Evolutionary conservation across 2,888 invertebrate species (phyloP), one percentile per base, ranked within the genome.

Genomic region (Tinea semifulvella): DNA sequence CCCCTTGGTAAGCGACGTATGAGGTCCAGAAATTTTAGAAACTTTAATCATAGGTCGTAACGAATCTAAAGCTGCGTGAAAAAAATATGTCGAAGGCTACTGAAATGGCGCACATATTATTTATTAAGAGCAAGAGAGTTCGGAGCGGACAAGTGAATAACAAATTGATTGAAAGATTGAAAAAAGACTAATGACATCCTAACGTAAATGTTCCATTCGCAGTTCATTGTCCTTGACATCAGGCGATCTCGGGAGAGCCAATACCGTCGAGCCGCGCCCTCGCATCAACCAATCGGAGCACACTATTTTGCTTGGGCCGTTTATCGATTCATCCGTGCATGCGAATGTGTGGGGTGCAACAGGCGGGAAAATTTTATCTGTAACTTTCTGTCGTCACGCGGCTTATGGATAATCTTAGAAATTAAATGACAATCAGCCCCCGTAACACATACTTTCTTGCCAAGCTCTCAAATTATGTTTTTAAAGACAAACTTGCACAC

Each of bases 261-360:
- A 45, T 40, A 14, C 18, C 38, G 40, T 4, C 48, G 48, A 52
- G 53, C 60, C 67, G 65, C 62, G 64, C 66, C 66, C 61, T 57
- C 52, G 43, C 49, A 49, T 46, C 55, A 48, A 48, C 75, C 71
- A 72, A 74, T 73, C 49, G 51, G 55, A 50, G 48, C 36, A 35
- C 52, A 51, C 53, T 42, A 46, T 44, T 46, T 28, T 44, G 40
- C 39, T 52, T 42, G 56, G 51, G 53, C 43, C 45, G 43, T 44
- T 35, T 46, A 45, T 42, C 45, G 50, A 49, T 50, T 50, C 50
- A 49, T 50, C 50, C 35, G 44, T 45, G 46, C 40, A 45, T 40
- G 31, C 45, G 31, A 43, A 40, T 13, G 11, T 22, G 40, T 40
- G 40, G 40, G 22, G 40, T 14, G 40, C 40, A 40, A 11, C 40